Evolutionary conservation across 2,888 invertebrate species (phyloP).

Genomic region (Leptinotarsa tumamoca): DNA sequence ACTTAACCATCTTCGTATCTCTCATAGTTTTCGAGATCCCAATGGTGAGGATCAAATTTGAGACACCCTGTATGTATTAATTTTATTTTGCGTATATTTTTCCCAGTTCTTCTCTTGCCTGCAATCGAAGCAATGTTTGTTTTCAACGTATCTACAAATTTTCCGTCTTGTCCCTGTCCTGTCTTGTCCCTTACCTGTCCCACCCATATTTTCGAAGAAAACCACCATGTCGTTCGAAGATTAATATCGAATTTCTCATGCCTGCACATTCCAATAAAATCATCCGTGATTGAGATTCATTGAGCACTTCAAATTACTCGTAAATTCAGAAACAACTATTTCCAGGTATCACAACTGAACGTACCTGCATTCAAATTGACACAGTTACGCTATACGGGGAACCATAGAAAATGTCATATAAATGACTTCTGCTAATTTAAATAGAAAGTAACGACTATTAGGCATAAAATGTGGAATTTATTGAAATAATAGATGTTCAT

Average conservation of each 20-base stretch:
- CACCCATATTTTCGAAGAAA: not conserved
- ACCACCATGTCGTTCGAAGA: not conserved
- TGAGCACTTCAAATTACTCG: conserved; percentile 14
- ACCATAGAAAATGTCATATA: conserved; percentile 9
- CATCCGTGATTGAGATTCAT: conserved; percentile 6
- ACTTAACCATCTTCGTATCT: too few relatives aligned
- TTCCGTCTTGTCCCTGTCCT: not conserved
- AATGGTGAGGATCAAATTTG: too few relatives aligned
- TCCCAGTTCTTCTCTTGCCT: too few relatives aligned
- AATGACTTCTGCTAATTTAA: conserved; percentile 7
- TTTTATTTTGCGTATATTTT: too few relatives aligned
- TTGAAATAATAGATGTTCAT: not conserved
- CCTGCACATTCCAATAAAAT: not conserved
- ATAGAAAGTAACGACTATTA: conserved; percentile 9
- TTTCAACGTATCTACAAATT: too few relatives aligned
- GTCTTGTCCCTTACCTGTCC: not conserved
- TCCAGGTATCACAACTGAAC: conserved; percentile 6
- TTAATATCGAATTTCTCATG: not conserved
- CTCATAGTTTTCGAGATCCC: too few relatives aligned
- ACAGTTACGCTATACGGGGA: conserved; percentile 12
- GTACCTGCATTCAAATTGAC: conserved; percentile 16
- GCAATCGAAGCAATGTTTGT: too few relatives aligned
- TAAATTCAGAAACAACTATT: conserved; percentile 18
- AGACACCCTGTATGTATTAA: too few relatives aligned
- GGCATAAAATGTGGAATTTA: conserved; percentile 4